These are phyloP conservation scores for Oscheius sp. DNA, from an alignment of 2,888 invertebrate genomes.

Conservation along the genomic window DNA sequence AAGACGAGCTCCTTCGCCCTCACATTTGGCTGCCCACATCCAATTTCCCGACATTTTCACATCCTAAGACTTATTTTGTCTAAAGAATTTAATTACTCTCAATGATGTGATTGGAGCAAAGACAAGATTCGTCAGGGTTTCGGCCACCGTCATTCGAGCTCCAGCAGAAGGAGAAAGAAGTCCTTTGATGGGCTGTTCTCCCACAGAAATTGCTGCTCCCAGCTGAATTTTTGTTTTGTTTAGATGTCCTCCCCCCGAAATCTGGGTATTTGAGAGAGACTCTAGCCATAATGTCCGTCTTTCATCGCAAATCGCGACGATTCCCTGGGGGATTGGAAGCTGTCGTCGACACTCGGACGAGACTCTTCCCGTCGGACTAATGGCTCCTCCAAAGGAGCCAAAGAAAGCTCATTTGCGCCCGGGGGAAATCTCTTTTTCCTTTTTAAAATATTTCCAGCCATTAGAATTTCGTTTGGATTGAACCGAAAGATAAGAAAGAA, in stretches of 20 bases:
- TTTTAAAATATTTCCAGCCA: no score
- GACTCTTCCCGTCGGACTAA: conserved; percentile 4
- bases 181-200: conserved; percentile 94
- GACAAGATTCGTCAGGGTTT: conserved; percentile 90
- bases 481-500: neutral
- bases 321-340: conserved; percentile 18
- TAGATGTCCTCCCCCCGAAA: no score
- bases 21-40: conserved; percentile 99
- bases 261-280: no score
- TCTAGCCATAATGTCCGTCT: conserved; percentile 18
- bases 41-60: conserved; percentile 99
- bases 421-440: neutral
- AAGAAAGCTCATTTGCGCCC: conserved; percentile 3
- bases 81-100: no score
- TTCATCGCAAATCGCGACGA: conserved; percentile 17
- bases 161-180: conserved; percentile 84
- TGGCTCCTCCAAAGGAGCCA: neutral
- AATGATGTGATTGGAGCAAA: conserved; percentile 76
- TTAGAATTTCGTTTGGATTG: no score
- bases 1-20: conserved; percentile 88
- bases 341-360: conserved; percentile 22
- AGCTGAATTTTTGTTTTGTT: conserved; percentile 71
- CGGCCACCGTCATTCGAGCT: conserved; percentile 91
- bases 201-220: conserved; percentile 93
- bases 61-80: conserved; percentile 76